Base-by-base conservation (phyloP, 2,888 invertebrate genomes). In the Itoplectis maculator region DNA sequence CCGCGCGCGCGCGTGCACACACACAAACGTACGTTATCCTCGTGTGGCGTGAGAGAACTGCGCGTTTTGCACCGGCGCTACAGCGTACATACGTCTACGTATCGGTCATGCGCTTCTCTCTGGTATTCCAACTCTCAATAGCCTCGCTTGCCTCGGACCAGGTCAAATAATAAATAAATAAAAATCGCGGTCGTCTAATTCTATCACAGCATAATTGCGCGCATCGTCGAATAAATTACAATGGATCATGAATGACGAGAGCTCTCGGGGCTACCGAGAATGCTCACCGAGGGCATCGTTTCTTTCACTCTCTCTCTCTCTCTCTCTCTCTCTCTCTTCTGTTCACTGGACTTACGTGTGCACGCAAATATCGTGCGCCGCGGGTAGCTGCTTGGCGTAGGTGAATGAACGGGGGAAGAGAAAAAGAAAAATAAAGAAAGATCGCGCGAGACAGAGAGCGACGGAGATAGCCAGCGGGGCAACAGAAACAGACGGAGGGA, bases 381-480 rank as follows among this genome's bases (percentile, higher is more conserved):
- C 78, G 61, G 68, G 74, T 65, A 61, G 81, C 75, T 74, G 69
- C 78, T 81, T 70, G 49, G 82, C 82, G 77, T 79, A 83, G 81
- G 85, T 83, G 83, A 84, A 84, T 81, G 84, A 84, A 84, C 84
- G 79, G 56, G 63, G 72, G 56, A 56, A 47, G 63, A 72, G 68
- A 75, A 56, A 61, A 63, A 78, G 66, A 45, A 72, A 80, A 68
- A 75, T 49, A 65, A 78, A 74, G 63, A 79, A 54, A 78, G 59
- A 78, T 11, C 40, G 5, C 42, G 23, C 42, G 47, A 47, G 8
- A 29, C 29, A 5, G 29, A 29, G 29, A 29, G 51, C 6, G 20
- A 59, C 11, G 18, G n/a, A 51, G 45, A 66, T 13, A 8, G 61
- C 37, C 40, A 49, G 1, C 37, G 20, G 61, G 51, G 51, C 63